Conservation (phyloP, 2,888 invertebrate genomes). For the Sphinx pinastri region DNA sequence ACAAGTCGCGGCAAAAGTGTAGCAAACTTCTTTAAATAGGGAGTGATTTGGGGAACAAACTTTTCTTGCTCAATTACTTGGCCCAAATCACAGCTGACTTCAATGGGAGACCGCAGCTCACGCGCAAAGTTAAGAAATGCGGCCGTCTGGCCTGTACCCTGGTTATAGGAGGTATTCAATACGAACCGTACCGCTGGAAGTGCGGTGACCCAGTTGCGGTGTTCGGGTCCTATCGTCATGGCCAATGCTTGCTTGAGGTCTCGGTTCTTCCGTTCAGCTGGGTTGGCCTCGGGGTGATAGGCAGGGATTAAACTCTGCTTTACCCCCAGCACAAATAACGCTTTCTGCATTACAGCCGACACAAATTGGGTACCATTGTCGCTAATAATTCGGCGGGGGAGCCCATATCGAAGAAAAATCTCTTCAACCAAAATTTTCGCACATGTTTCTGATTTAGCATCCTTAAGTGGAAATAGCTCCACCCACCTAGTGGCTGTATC, state of each 20-base stretch:
- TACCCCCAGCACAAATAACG: slow-evolving; percentile 34
- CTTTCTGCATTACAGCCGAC: slow-evolving; percentile 40
- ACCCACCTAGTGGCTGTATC: slow-evolving; percentile 41
- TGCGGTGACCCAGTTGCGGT: slow-evolving; percentile 39
- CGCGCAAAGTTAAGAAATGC: slow-evolving; percentile 46
- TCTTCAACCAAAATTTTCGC: slow-evolving; percentile 36
- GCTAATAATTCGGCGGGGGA: slow-evolving; percentile 38
- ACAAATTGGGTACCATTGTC: slow-evolving; percentile 45
- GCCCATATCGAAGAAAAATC: slow-evolving; percentile 39
- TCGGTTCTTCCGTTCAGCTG: slow-evolving; percentile 50
- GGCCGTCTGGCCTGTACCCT: slow-evolving; percentile 38
- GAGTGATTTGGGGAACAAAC: slow-evolving; percentile 37
- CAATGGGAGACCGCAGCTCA: slow-evolving; percentile 42
- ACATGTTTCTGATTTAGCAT: slow-evolving; percentile 36
- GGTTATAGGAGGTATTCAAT: slow-evolving; percentile 36
- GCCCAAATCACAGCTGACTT: neutral
- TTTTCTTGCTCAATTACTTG: slow-evolving; percentile 29
- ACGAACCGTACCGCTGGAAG: slow-evolving; percentile 43
- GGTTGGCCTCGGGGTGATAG: slow-evolving; percentile 55
- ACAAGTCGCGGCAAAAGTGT: too few species aligned
- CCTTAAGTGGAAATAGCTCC: slow-evolving; percentile 33
- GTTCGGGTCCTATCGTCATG: slow-evolving; percentile 39
- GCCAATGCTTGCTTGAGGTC: slow-evolving; percentile 45
- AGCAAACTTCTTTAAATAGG: slow-evolving; percentile 28
- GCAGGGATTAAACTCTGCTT: slow-evolving; percentile 42